phyloP scores from a whole-genome alignment of 2,888 invertebrate species.

The Fragum fragum region DNA sequence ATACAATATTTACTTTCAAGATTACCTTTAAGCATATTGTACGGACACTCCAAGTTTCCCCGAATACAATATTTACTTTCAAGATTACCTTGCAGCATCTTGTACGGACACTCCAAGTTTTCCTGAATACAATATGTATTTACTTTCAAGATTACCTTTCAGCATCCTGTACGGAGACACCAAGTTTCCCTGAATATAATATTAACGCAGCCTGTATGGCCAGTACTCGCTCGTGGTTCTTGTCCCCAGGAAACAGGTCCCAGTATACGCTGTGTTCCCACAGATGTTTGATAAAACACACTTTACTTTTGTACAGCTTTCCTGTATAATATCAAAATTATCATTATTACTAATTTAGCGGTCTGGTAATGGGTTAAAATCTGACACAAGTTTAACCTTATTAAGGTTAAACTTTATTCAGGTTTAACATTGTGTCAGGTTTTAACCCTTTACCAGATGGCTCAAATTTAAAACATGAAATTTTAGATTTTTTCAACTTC shows the following conservation, averaged over 20 bases:
- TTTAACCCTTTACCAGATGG: no score
- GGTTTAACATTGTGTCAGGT: no score
- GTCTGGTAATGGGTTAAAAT: no score
- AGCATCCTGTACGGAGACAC: conserved; percentile 58
- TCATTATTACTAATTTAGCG: no score
- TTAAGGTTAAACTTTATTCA: no score
- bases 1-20: no score
- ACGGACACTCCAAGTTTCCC: conserved; percentile 32
- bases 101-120: conserved; percentile 40
- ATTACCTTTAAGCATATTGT: no score
- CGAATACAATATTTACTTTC: no score
- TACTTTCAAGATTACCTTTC: conserved; percentile 32
- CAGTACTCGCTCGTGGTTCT: conserved; percentile 84
- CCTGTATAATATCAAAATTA: conserved; percentile 77
- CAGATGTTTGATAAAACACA: conserved; percentile 84
- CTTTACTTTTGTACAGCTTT: conserved; percentile 85
- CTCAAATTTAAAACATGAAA: no score
- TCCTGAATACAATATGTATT: conserved; percentile 78
- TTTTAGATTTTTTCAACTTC: no score
- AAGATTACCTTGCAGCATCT: conserved; percentile 61
- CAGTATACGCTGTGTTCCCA: conserved; percentile 85
- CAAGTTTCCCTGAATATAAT: conserved; percentile 70
- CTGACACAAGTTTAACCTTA: no score
- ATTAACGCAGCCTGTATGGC: conserved; percentile 85
- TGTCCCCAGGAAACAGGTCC: conserved; percentile 82